Conservation (phyloP, 2,113 vertebrate species). For the Plestiodon gilberti region DNA sequence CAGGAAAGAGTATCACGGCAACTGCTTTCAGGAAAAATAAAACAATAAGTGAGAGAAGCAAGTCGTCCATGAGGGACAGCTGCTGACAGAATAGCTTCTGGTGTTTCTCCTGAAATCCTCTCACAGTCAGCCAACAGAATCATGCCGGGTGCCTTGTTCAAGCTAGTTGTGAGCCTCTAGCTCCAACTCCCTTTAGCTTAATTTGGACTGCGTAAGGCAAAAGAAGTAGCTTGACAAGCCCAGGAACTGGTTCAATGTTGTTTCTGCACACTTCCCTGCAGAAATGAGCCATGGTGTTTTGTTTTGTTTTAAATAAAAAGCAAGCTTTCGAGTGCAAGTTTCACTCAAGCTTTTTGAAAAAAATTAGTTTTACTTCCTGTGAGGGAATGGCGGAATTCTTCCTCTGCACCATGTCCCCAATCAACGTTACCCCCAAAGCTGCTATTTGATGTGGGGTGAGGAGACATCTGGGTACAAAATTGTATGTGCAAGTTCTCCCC, state of each 20-base stretch:
- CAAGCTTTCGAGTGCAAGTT: background rate
- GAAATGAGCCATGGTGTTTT: background rate
- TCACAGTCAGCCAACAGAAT: background rate
- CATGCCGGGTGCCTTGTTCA: background rate
- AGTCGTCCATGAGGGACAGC: constrained; percentile 1
- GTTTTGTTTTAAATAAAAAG: background rate
- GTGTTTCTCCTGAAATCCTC: background rate
- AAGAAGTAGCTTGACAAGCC: background rate
- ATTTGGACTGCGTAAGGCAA: background rate
- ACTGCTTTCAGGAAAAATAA: background rate
- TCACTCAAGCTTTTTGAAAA: too few relatives aligned
- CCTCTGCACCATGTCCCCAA: too few relatives aligned
- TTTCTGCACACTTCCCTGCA: background rate
- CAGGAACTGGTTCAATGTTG: background rate
- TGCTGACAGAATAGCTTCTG: background rate
- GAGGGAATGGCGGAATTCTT: background rate
- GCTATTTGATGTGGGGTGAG: too few relatives aligned
- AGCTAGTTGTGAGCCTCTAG: background rate
- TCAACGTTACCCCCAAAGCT: too few relatives aligned
- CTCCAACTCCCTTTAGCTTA: background rate
- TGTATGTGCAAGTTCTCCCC: too few relatives aligned
- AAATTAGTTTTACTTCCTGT: too few relatives aligned
- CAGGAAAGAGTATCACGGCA: background rate
- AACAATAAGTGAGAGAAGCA: background rate
- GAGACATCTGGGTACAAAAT: too few relatives aligned